phyloP scores from a whole-genome alignment of 2,113 vertebrate species.

The Tretioscincus oriximinensis region DNA sequence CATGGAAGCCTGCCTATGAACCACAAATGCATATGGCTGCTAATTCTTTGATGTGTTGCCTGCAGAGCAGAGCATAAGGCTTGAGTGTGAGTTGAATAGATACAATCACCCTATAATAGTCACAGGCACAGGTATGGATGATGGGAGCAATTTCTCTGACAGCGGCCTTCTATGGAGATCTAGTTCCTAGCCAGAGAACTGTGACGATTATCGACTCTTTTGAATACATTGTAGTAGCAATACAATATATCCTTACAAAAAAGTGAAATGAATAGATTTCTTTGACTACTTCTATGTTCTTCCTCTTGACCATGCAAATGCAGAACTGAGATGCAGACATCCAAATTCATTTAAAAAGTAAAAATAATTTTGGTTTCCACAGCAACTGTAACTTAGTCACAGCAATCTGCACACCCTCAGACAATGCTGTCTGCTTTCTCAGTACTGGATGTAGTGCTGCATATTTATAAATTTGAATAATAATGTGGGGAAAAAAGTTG shows the following conservation, averaged over 20 bases:
- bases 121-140: too few relatives aligned
- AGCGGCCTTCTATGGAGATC: neutral
- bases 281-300: neutral
- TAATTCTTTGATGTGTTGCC: too few relatives aligned
- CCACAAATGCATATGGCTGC: too few relatives aligned
- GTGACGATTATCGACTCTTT: neutral
- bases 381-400: neutral
- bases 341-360: neutral
- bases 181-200: neutral
- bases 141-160: neutral
- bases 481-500: slow-evolving; percentile 10
- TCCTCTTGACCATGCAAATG: slow-evolving; percentile 27
- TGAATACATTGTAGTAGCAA: neutral
- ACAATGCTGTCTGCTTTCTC: neutral
- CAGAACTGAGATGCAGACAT: neutral
- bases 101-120: too few relatives aligned
- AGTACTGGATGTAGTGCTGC: fast-evolving
- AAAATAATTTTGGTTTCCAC: neutral
- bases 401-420: neutral
- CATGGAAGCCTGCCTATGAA: too few relatives aligned
- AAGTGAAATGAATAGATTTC: slow-evolving; percentile 13
- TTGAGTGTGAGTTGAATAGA: too few relatives aligned
- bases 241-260: neutral
- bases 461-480: slow-evolving; percentile 29
- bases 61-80: too few relatives aligned